Evolutionary conservation across 2,113 vertebrate species (phyloP).

Genomic region (Antigone vipio): DNA sequence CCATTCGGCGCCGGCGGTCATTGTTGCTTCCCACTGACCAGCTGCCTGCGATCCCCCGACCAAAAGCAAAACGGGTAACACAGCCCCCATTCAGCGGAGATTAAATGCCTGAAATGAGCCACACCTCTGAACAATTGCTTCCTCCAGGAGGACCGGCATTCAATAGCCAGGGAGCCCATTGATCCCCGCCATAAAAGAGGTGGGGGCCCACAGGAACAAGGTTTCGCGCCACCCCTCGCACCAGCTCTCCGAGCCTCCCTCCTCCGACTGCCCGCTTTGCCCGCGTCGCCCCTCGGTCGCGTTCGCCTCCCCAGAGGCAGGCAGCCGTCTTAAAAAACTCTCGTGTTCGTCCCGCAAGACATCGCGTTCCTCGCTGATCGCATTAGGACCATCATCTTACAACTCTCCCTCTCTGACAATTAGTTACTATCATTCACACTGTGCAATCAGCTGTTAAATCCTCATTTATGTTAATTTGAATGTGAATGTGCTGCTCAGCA

Average conservation of each 20-base stretch:
- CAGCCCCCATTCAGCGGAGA: conserved; percentile 69
- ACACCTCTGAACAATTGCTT: conserved; percentile 74
- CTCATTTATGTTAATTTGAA: conserved; percentile 77
- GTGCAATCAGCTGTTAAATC: conserved; percentile 82
- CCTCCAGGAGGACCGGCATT: conserved; percentile 61
- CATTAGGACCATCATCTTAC: conserved; percentile 35
- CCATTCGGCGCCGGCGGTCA: conserved; percentile 33
- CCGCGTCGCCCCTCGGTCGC: neutral
- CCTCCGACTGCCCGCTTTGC: neutral
- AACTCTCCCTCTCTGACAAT: conserved; percentile 64
- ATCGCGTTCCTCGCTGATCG: neutral
- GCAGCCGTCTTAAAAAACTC: neutral
- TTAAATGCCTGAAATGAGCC: conserved; percentile 75
- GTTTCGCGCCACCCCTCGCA: neutral
- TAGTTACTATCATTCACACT: conserved; percentile 75
- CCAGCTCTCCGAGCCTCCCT: neutral
- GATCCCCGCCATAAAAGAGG: conserved; percentile 57
- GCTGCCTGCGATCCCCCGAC: conserved; percentile 68
- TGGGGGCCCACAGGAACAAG: conserved; percentile 9
- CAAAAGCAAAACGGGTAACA: conserved; percentile 70
- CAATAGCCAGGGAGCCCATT: conserved; percentile 65
- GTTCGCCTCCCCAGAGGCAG: neutral
- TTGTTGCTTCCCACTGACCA: conserved; percentile 74
- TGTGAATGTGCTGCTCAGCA: conserved; percentile 66
- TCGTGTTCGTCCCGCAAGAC: neutral